Percentiles rank a stretch among this genome's conserved stretches.
Conservation (phyloP, 2,888 invertebrate species). For the Ichneumon xanthorius region DNA sequence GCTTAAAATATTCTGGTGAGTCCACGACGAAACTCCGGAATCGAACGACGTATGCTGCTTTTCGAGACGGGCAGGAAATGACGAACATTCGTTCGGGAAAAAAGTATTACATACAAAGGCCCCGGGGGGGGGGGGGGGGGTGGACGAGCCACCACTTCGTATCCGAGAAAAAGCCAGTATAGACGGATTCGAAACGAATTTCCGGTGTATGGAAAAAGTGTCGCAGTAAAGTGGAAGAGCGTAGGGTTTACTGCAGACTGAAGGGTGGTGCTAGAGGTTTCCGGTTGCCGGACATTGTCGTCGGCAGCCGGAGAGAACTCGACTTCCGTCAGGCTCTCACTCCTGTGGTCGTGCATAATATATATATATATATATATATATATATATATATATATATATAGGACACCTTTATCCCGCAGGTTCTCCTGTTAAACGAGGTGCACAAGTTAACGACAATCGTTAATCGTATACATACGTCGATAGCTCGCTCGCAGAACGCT, state of each 20-base stretch:
- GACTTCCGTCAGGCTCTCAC: slow-evolving; percentile 55
- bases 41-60: slow-evolving; percentile 3
- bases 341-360: slow-evolving; percentile 33
- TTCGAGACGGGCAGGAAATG: slow-evolving; percentile 53
- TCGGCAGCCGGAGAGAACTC: slow-evolving; percentile 56
- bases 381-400: slow-evolving; percentile 12
- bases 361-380: no score
- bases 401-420: slow-evolving; percentile 4
- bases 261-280: slow-evolving; percentile 48
- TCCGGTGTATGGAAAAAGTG: slow-evolving; percentile 58
- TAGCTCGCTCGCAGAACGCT: not conserved
- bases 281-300: slow-evolving; percentile 66
- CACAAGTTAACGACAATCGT: not conserved
- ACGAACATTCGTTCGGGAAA: slow-evolving; percentile 62
- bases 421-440: not conserved
- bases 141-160: slow-evolving; percentile 1
- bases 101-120: slow-evolving; percentile 51
- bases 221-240: slow-evolving; percentile 1
- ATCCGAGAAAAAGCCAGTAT: slow-evolving; percentile 35
- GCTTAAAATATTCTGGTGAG: not conserved
- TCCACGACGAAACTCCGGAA: not conserved
- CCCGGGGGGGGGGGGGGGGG: slow-evolving; percentile 13
- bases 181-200: slow-evolving; percentile 64
- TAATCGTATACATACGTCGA: not conserved
- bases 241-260: not conserved